phyloP scores from a whole-genome alignment of 2,797 vertebrate genomes.

The Botia kubotai region DNA sequence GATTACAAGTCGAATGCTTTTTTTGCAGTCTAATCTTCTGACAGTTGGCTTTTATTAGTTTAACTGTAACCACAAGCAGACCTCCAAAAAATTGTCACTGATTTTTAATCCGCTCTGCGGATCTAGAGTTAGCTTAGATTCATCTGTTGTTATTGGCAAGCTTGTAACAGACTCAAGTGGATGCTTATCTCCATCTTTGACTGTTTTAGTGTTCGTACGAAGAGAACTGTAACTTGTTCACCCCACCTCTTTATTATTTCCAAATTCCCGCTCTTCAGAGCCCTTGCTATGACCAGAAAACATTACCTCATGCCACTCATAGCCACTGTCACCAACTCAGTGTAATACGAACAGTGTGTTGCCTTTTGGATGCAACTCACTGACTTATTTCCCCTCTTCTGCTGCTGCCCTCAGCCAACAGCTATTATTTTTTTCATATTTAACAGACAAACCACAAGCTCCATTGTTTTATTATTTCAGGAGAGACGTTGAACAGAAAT shows the following conservation, averaged over 20 bases:
- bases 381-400: constrained; percentile 20
- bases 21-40: not conserved
- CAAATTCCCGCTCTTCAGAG: constrained; percentile 65
- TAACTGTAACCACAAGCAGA: constrained; percentile 70
- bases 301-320: constrained; percentile 78
- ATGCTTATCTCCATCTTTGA: not conserved
- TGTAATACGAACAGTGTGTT: constrained; percentile 80
- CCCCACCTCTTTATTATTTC: constrained; percentile 54
- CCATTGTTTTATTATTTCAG: constrained; percentile 38
- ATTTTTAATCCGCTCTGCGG: constrained; percentile 49
- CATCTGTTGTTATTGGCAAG: constrained; percentile 51
- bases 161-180: not conserved
- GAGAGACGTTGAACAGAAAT: constrained; percentile 38
- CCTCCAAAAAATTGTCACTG: constrained; percentile 56
- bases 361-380: constrained; percentile 65
- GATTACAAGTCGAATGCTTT: constrained; percentile 61
- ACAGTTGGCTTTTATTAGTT: constrained; percentile 56
- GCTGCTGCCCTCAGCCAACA: constrained; percentile 27
- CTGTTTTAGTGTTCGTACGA: not conserved
- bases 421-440: constrained; percentile 49
- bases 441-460: constrained; percentile 37
- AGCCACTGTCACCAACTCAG: constrained; percentile 72
- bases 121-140: constrained; percentile 36
- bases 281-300: constrained; percentile 56
- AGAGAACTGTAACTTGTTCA: constrained; percentile 62